These are phyloP conservation scores for Rhincodon typus DNA, from an alignment of 2,797 vertebrate species.

Conservation along the genomic window DNA sequence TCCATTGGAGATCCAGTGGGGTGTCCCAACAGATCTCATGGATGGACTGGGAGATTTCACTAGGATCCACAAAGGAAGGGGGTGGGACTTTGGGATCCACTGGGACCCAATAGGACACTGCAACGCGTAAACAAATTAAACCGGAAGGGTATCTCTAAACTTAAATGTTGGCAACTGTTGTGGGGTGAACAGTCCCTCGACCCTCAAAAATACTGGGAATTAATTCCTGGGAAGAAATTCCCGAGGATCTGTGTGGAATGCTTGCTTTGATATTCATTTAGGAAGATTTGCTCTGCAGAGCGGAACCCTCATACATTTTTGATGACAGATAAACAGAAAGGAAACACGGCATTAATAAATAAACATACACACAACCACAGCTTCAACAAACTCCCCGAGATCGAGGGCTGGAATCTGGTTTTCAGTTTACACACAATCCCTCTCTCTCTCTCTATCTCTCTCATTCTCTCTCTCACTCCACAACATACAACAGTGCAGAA, in stretches of 20 bases:
- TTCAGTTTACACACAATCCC: background rate
- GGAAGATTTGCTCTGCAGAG: background rate
- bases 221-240: background rate
- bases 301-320: background rate
- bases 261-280: background rate
- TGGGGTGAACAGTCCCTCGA: background rate
- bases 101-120: background rate
- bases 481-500: too few species aligned
- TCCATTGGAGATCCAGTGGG: background rate
- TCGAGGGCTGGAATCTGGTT: background rate
- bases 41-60: background rate
- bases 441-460: too few species aligned
- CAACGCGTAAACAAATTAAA: too few species aligned
- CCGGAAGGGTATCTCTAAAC: background rate
- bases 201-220: background rate
- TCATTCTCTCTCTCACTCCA: too few species aligned
- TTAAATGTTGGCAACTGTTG: background rate
- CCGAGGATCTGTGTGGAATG: background rate
- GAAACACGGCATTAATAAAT: slow-evolving; percentile 17
- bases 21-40: too few species aligned
- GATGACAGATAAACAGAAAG: slow-evolving; percentile 13
- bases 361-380: background rate
- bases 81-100: background rate
- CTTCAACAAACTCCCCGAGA: background rate
- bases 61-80: background rate